Conservation (phyloP, 2,888 invertebrate species). For the Amphipyra berbera region DNA sequence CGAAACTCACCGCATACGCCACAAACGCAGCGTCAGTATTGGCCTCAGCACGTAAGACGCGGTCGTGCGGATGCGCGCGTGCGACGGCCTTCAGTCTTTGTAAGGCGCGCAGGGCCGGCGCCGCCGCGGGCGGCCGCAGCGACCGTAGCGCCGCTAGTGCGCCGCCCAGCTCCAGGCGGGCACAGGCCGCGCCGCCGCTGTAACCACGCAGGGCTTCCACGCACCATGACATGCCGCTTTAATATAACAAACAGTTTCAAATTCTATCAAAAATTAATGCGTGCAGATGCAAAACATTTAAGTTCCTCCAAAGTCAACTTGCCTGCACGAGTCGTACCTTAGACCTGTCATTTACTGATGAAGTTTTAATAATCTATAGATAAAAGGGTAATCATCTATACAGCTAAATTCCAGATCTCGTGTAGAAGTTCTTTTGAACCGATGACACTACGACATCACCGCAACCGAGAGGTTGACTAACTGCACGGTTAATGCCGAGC, state of each 20-base stretch:
- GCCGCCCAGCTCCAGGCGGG: constrained; percentile 95
- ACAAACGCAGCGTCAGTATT: constrained; percentile 86
- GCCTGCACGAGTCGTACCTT: too few species aligned
- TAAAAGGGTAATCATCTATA: too few species aligned
- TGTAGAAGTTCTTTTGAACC: too few species aligned
- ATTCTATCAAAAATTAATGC: too few species aligned
- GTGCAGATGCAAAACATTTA: too few species aligned
- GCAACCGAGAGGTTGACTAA: too few species aligned
- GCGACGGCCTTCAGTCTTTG: constrained; percentile 83
- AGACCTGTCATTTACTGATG: too few species aligned
- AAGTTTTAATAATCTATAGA: too few species aligned
- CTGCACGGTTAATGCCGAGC: too few species aligned
- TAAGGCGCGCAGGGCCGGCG: constrained; percentile 83
- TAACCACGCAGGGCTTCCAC: constrained; percentile 98
- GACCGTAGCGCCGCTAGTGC: constrained; percentile 95
- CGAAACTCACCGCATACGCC: constrained; percentile 77
- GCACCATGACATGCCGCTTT: constrained; percentile 93
- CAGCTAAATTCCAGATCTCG: too few species aligned
- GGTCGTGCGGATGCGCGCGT: constrained; percentile 80
- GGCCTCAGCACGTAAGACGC: constrained; percentile 83
- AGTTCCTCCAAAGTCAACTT: too few species aligned
- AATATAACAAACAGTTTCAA: neutral
- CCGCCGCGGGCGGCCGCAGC: constrained; percentile 90
- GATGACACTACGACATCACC: too few species aligned
- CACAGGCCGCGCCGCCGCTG: constrained; percentile 93